Base-by-base conservation (phyloP, 2,113 vertebrate genomes). In the Muntiacus muntjak region DNA sequence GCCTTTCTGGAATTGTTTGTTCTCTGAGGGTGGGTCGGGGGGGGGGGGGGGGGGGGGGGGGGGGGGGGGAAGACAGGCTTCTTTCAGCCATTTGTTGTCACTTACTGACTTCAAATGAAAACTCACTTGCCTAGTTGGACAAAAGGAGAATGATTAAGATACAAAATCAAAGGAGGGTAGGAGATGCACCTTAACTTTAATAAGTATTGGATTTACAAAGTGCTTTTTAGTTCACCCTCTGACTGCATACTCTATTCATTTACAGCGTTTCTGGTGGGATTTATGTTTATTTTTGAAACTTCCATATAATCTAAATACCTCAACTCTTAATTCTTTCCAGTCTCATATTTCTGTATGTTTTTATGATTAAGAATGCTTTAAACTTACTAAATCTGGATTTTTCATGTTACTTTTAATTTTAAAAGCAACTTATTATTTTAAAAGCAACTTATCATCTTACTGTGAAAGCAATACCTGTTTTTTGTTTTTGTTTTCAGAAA, bases 51-150 rank as follows among this genome's bases (percentile, higher is more conserved):
- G n/a, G n/a, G n/a, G n/a, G n/a, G n/a, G n/a, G n/a, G 5, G 64
- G 8, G 3, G 4, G 15, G 0, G 50, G 1, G 52, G 15, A 13
- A 30, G 28, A 26, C 23, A 76, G 0, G 6, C 30, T 9, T 96
- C 15, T 79, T 1, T 40, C 95, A 94, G 81, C 67, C 64, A 96
- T 94, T 96, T 96, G 36, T 85, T 97, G 57, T 62, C 76, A 13
- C 88, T 97, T 94, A 81, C 33, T 96, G 74, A 43, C 86, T 98
- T 98, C 90, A 98, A 94, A 94, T 96, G 94, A 87, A 98, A 98
- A 94, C 64, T 47, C 71, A 55, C 17, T 94, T 85, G 45, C 40
- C 84, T 96, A 52, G 79, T 89, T 52, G 47, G 85, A 57, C 45
- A 89, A 84, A 45, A 43, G 54, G 97, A 98, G 58, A 74, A 57